Evolutionary conservation across 2,113 vertebrate genomes (phyloP).

Genomic region (Sitta europaea): DNA sequence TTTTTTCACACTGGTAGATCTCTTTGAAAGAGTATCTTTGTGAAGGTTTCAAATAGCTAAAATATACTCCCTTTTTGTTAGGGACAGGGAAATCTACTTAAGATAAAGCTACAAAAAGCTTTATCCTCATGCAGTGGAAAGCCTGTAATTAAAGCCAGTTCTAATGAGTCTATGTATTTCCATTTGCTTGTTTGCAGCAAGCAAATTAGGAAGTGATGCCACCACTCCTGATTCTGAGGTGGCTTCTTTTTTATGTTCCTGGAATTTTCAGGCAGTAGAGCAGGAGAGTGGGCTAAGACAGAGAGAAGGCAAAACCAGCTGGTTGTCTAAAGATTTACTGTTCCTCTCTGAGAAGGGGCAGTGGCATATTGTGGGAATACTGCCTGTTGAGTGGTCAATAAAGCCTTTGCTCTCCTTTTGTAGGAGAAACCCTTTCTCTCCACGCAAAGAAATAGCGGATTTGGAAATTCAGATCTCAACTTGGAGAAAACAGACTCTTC

Average conservation of each 20-base stretch:
- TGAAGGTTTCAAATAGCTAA: not conserved
- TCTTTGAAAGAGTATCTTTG: not conserved
- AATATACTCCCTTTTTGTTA: not conserved
- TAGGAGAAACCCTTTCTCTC: constrained; percentile 86
- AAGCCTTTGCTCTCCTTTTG: not conserved
- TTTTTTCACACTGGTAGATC: not conserved
- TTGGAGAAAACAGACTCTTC: not conserved
- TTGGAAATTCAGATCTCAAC: not conserved
- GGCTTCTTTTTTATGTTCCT: not conserved
- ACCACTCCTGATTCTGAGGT: not conserved
- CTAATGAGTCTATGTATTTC: not conserved
- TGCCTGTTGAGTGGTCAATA: not conserved
- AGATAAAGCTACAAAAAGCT: not conserved
- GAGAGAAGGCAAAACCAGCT: not conserved
- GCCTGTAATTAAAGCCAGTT: not conserved
- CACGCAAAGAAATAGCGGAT: constrained; percentile 78
- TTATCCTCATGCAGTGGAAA: not conserved
- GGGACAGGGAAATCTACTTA: not conserved
- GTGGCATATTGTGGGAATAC: not conserved
- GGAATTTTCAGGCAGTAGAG: not conserved
- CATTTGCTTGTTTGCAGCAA: not conserved
- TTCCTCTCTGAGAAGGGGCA: not conserved
- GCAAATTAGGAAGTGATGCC: not conserved
- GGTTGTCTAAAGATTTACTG: not conserved
- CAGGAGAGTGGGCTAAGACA: not conserved